Base-by-base conservation (phyloP, 2,888 invertebrate species). In the Parascotia fuliginaria region DNA sequence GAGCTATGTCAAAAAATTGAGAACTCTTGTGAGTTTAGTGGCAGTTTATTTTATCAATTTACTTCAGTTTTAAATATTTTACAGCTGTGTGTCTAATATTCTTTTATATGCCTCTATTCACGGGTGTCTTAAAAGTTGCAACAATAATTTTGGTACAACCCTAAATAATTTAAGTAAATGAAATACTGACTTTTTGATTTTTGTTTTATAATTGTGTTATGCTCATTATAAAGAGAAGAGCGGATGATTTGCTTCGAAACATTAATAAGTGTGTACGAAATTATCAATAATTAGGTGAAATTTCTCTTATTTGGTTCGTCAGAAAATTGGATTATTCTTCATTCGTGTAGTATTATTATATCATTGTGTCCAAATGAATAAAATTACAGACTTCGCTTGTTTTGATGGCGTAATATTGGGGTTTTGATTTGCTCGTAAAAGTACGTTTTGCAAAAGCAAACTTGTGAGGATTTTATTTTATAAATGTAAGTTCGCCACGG, bases 211-310 rank as follows among this genome's bases (percentile, higher is more conserved):
- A n/a, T n/a, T 19, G 5, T 19, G 19, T 19, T 19, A 24, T 24
- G 24, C 7, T 24, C 24, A 6, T 19, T 11, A 5, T 9, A 7
- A 31, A 31, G 9, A 33, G 5, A 15, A 33, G 33, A 2, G n/a
- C 15, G 3, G 1, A 9, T 33, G 9, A 16, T 33, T 33, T 22
- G 11, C 6, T 37, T 12, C 22, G 12, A 19, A 37, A 13, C 12
- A 29, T 9, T 5, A 29, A 12, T 16, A 32, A 19, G 13, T 14
- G 22, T 14, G 6, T 9, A 15, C 9, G 15, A 31, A 41, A 41
- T 19, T 29, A 41, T 11, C 7, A 12, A 41, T 32, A 22, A 41
- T 41, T 41, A 41, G 32, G 32, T n/a, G 22, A 32, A 32, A 1
- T 32, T 9, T n/a, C 9, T 22, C 3, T 13, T 31, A 32, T 22